Percentiles rank a stretch among this genome's conserved stretches.
phyloP scores from a whole-genome alignment of 2,888 invertebrate genomes.

The Lepidochitona cinerea region DNA sequence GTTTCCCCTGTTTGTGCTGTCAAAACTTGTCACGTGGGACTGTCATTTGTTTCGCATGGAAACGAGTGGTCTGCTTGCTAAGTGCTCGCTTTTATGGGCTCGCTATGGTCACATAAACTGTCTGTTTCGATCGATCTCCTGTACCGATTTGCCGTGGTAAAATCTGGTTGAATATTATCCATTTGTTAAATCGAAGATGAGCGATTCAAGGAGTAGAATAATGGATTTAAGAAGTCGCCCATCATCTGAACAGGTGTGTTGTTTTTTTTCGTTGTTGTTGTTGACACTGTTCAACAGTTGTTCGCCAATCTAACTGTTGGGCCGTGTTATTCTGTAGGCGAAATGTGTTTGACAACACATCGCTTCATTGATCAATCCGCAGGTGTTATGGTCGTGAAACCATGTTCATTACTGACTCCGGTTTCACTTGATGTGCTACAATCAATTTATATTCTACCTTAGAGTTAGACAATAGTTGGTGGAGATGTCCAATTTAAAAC shows the following conservation, averaged over 20 bases:
- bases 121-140: neutral
- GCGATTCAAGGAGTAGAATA: neutral
- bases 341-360: too few relatives aligned
- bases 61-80: neutral
- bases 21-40: neutral
- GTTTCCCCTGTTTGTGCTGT: neutral
- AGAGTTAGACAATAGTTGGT: too few relatives aligned
- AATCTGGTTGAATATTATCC: too few relatives aligned
- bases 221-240: neutral
- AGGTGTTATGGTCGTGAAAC: too few relatives aligned
- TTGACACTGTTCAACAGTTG: too few relatives aligned
- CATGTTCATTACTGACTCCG: too few relatives aligned
- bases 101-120: neutral
- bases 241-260: neutral
- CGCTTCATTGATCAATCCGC: too few relatives aligned
- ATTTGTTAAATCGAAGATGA: neutral
- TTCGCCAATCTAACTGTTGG: too few relatives aligned
- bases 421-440: too few relatives aligned
- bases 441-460: too few relatives aligned
- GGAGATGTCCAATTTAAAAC: too few relatives aligned
- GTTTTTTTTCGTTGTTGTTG: neutral
- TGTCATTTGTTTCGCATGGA: slow-evolving; percentile 6
- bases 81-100: neutral
- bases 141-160: too few relatives aligned
- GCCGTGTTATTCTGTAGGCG: neutral